Base-by-base conservation (phyloP, 2,888 invertebrate genomes). In the Gastracanthus pulcherrimus region DNA sequence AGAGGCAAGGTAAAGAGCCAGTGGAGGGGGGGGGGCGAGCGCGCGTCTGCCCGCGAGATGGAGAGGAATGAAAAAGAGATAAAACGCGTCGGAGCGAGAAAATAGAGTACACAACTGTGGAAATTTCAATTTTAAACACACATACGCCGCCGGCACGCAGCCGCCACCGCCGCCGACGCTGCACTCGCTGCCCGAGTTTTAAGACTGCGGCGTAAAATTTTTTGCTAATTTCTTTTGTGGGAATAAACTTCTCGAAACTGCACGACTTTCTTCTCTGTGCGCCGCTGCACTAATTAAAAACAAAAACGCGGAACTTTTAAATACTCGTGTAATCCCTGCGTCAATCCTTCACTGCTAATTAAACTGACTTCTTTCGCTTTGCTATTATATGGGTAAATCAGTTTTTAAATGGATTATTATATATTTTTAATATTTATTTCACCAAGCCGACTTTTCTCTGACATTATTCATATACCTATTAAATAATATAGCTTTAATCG, bases 81-180 rank as follows among this genome's bases (percentile, higher is more conserved):
- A 60, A 67, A 45, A 29, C 36, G 60, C n/a, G 62, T 16, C 31
- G 62, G 62, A 5, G 36, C 34, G 34, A 60, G 60, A 60, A 60
- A 34, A 34, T 29, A 31, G 34, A 60, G 62, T 34, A 34, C 7
- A n/a, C 16, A 70, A 58, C 55, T 51, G 74, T 19, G 72, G 69
- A 80, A 80, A 80, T 84, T 83, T 82, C 76, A 82, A 84, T 81
- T 81, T 41, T 78, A 74, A 82, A 71, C 76, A 41, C 76, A 34
- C 45, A n/a, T n/a, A n/a, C n/a, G n/a, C n/a, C n/a, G 31, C 16
- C 26, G 26, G 16, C 13, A n/a, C 55, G 4, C 55, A 55, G 23
- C 23, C 55, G 55, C 55, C 23, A 45, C 19, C 48, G 16, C 19
- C 55, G 26, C 23, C 19, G n/a, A 45, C 67, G 34, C 64, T 11